phyloP scores from a whole-genome alignment of 2,888 invertebrate species.

The Drosophila peninsularis region DNA sequence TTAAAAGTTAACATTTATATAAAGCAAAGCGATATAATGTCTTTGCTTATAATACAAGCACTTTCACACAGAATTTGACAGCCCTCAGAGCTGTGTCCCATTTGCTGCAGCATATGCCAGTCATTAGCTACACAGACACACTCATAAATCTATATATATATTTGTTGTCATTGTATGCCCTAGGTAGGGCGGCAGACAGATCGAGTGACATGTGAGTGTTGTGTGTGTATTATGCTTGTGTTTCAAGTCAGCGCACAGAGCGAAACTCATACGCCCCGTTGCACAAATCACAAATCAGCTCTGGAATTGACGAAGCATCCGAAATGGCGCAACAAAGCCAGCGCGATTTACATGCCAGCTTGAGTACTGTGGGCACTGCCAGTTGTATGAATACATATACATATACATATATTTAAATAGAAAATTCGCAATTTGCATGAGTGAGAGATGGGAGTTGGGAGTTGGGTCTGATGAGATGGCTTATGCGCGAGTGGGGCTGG shows the following conservation, averaged over 20 bases:
- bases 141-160: not conserved
- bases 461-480: conserved; percentile 22
- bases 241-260: conserved; percentile 40
- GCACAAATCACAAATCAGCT: conserved; percentile 48
- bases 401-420: conserved; percentile 37
- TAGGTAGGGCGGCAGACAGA: conserved; percentile 18
- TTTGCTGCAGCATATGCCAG: conserved; percentile 16
- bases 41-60: not conserved
- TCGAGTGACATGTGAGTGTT: conserved; percentile 40
- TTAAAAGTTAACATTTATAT: not conserved
- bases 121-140: conserved; percentile 12
- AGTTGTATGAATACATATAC: not conserved
- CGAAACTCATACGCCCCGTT: conserved; percentile 67
- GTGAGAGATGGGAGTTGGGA: not conserved
- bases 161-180: conserved; percentile 1
- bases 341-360: conserved; percentile 31
- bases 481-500: conserved; percentile 21
- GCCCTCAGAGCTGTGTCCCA: not conserved
- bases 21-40: too few relatives aligned
- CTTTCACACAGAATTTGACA: not conserved
- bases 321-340: conserved; percentile 31
- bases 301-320: conserved; percentile 37
- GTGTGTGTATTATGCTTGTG: conserved; percentile 16
- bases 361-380: conserved; percentile 16
- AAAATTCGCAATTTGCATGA: conserved; percentile 46